These are phyloP conservation scores for Metopolophium dirhodum DNA, from an alignment of 1,140 invertebrate species.

Conservation along the genomic window DNA sequence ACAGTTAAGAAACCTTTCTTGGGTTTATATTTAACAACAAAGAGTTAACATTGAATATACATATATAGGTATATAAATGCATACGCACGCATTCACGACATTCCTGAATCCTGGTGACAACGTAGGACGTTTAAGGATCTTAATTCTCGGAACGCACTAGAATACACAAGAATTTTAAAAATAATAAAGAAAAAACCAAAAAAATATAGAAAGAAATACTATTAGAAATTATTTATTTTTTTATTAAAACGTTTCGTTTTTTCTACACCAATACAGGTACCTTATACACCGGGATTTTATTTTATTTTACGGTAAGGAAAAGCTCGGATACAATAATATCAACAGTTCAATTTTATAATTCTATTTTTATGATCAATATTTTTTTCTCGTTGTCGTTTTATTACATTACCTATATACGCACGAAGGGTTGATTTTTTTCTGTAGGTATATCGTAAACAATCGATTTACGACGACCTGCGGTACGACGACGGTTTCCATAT, in stretches of 20 bases:
- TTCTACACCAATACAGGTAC: background rate
- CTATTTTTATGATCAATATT: background rate
- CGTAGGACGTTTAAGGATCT: background rate
- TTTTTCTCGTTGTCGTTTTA: background rate
- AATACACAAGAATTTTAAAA: slow-evolving; percentile 12
- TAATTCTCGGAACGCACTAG: background rate
- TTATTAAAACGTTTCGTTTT: background rate
- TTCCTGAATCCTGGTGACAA: background rate
- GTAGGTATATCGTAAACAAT: background rate
- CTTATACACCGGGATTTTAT: background rate
- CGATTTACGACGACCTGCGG: background rate
- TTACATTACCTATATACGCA: background rate
- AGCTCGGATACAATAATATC: background rate
- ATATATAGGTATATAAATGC: too few species aligned
- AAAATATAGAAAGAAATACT: background rate
- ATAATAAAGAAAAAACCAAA: background rate
- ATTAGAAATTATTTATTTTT: background rate
- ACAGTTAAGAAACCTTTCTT: background rate
- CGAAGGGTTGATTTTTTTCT: background rate
- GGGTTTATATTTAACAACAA: background rate
- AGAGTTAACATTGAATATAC: background rate
- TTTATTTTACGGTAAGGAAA: background rate
- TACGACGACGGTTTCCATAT: background rate
- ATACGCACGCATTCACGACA: background rate
- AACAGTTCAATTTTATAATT: background rate